Evolutionary conservation across 2,888 invertebrate genomes (phyloP).

Genomic region (Caenorhabditis imperialis): DNA sequence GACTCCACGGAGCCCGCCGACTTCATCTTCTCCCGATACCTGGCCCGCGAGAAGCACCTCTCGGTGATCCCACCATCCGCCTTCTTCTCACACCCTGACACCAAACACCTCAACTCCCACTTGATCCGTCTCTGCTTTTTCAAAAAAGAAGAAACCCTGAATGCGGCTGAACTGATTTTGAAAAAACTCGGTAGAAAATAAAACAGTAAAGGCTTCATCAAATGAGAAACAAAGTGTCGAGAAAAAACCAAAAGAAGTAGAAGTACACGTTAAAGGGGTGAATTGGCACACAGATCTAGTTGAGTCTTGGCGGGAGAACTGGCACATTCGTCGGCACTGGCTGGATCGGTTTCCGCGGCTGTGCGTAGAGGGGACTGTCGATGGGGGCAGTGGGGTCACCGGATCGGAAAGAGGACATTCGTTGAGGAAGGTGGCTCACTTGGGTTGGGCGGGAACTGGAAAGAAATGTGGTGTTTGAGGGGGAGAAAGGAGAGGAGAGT

Average conservation of each 20-base stretch:
- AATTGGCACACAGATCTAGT: background rate
- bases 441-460: conserved; percentile 41
- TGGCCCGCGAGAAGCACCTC: conserved; percentile 90
- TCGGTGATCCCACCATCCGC: conserved; percentile 94
- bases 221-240: too few relatives aligned
- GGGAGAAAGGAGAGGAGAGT: too few relatives aligned
- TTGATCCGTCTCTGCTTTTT: conserved; percentile 76
- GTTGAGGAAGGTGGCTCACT: conserved; percentile 36
- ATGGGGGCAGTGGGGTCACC: conserved; percentile 50
- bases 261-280: too few relatives aligned
- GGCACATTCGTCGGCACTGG: conserved; percentile 23
- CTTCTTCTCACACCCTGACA: conserved; percentile 84
- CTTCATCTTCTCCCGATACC: conserved; percentile 94
- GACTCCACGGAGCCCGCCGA: conserved; percentile 83
- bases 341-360: conserved; percentile 1
- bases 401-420: conserved; percentile 46
- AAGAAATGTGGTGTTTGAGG: too few relatives aligned
- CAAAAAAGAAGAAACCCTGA: conserved; percentile 75
- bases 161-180: conserved; percentile 71
- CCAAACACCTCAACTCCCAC: conserved; percentile 64
- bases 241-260: too few relatives aligned
- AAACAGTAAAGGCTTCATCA: too few relatives aligned
- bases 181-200: conserved; percentile 39
- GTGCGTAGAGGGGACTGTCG: conserved; percentile 47
- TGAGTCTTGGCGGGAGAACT: conserved; percentile 45